Evolutionary conservation across 2,888 invertebrate genomes (phyloP).

Genomic region (Agonopterix subpropinquella): DNA sequence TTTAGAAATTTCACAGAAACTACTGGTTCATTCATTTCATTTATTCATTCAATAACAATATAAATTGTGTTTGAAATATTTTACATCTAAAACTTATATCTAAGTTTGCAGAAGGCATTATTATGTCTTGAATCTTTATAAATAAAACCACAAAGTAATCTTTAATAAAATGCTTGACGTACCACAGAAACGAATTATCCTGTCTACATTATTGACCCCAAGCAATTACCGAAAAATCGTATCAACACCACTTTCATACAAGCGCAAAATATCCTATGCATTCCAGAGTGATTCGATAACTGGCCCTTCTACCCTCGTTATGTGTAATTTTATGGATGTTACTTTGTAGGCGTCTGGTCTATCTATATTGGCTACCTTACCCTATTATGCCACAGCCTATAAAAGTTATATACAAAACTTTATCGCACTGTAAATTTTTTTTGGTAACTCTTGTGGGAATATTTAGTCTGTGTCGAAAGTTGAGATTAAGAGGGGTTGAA

Average conservation of each 20-base stretch:
- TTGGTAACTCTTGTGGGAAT: background rate
- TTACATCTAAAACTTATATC: too few relatives aligned
- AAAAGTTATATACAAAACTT: background rate
- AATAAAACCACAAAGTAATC: background rate
- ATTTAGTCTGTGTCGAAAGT: conserved; percentile 17
- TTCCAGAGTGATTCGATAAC: conserved; percentile 59
- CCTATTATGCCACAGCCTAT: conserved; percentile 2
- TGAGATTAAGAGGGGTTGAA: conserved; percentile 32
- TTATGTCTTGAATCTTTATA: too few relatives aligned
- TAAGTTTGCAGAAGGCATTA: too few relatives aligned
- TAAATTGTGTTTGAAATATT: too few relatives aligned
- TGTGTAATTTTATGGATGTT: conserved; percentile 55
- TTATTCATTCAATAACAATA: too few relatives aligned
- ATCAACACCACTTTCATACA: conserved; percentile 29
- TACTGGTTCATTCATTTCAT: too few relatives aligned
- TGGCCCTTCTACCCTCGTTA: conserved; percentile 38
- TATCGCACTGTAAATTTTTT: background rate
- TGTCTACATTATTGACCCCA: conserved; percentile 4
- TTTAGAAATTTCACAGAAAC: too few relatives aligned
- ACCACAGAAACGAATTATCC: background rate
- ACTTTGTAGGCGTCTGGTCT: conserved; percentile 30
- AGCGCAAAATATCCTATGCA: conserved; percentile 58
- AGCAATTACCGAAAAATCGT: conserved; percentile 35
- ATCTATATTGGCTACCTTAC: conserved; percentile 34
- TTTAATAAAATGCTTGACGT: background rate